Evolutionary conservation across 1,140 invertebrate species (phyloP), one percentile per base, ranked within the genome.

Genomic region (Gyrodactylus bullatarudis): DNA sequence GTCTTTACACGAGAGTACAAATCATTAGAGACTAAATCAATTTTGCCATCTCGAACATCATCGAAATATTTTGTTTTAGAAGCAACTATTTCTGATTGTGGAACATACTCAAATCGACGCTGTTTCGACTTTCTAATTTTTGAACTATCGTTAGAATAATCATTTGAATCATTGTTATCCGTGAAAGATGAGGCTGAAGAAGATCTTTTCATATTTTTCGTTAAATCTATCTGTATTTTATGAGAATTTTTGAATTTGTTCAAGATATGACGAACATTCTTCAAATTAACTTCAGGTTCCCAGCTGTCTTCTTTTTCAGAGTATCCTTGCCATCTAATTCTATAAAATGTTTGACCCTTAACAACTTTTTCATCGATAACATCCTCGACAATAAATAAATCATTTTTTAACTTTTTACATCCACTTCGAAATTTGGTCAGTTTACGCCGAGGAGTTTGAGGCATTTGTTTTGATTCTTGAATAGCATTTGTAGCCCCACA

Each of bases 1-100:
- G 68, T 69, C 23, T 69, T 69, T 8, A 69, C 68, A 2, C 68
- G 20, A 8, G 68, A 69, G 21, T 69, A 69, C 1, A 69, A 21
- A 23, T 69, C 68, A 23, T 69, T 69, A 8, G 20, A 21, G 23
- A 23, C 23, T 23, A 69, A 69, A 23, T 69, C 68, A 23, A 69
- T 69, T 23, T 69, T 69, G 20, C 68, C 68, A 69, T 69, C 68
- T 69, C 68, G 2, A 69, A 69, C 23, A 21, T 69, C 68, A 23
- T 69, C 68, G 21, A 69, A 69, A 23, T 69, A 69, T 69, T 69
- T 69, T 2, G 68, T 69, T 23, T 69, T 69, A 8, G 20, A 8
- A 21, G 68, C 68, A 16, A 69, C 68, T 8, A 69, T 16, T 69
- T 69, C 23, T 16, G 20, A 21, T 16, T 20, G 23, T 23, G 68